These are phyloP conservation scores for Monoplex corrugatus DNA, from an alignment of 2,888 invertebrate species.

Conservation along the genomic window DNA sequence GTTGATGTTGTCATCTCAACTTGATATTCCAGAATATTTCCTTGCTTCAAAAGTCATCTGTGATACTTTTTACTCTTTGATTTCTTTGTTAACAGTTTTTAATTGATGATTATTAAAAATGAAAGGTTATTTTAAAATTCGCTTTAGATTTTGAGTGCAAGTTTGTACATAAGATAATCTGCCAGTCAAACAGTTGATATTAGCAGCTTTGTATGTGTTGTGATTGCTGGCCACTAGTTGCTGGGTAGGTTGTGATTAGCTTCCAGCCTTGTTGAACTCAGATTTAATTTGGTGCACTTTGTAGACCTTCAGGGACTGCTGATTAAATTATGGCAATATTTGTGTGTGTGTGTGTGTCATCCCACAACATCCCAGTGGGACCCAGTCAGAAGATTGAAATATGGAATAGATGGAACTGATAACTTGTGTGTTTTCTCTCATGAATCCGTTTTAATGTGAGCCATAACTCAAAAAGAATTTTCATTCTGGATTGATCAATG, in stretches of 20 bases:
- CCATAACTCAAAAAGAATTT: too few relatives aligned
- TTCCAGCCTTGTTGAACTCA: neutral
- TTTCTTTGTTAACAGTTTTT: neutral
- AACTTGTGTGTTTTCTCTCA: neutral
- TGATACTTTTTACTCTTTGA: constrained; percentile 30
- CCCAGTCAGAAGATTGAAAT: neutral
- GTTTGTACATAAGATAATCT: neutral
- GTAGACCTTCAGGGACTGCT: neutral
- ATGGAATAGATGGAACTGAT: neutral
- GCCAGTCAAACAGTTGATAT: neutral
- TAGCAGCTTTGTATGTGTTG: constrained; percentile 29
- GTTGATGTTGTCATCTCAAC: neutral
- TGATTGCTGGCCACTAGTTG: neutral
- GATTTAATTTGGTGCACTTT: neutral
- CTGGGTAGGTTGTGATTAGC: constrained; percentile 11
- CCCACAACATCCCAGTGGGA: neutral
- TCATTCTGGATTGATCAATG: too few relatives aligned
- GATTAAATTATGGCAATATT: neutral
- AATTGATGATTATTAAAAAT: neutral
- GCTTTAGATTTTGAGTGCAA: neutral
- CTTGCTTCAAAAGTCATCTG: constrained; percentile 35
- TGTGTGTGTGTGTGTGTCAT: neutral
- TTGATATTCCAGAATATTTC: constrained; percentile 27
- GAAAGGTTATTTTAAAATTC: neutral
- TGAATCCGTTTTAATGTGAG: too few relatives aligned